A percentile compares a stretch with the other conserved stretches of the same genome.
Conservation (phyloP, 1,140 invertebrate genomes). For the Aphidius ervi region DNA sequence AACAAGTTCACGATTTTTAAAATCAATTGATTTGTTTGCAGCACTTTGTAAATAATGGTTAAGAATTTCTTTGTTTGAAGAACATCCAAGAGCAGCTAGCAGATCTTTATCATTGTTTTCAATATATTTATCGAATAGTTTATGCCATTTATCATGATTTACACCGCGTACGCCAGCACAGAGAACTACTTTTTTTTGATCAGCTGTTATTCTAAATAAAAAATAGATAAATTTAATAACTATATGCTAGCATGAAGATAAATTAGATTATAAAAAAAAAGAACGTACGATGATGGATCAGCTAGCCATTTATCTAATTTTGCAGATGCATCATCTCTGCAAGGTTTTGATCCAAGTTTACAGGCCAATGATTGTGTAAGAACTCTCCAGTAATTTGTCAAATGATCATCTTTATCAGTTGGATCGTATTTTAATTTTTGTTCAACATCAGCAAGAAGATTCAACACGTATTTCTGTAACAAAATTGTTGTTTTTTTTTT, state of each 20-base stretch:
- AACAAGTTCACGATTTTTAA: slow-evolving; percentile 30
- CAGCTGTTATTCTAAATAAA: slow-evolving; percentile 64
- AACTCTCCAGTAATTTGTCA: slow-evolving; percentile 60
- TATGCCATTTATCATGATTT: slow-evolving; percentile 72
- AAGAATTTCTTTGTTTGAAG: slow-evolving; percentile 66
- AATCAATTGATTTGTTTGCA: neutral
- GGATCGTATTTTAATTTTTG: slow-evolving; percentile 17
- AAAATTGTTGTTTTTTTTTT: neutral
- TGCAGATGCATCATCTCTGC: slow-evolving; percentile 57
- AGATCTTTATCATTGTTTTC: slow-evolving; percentile 64
- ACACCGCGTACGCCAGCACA: slow-evolving; percentile 75
- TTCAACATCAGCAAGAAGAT: slow-evolving; percentile 1
- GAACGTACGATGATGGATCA: slow-evolving; percentile 27
- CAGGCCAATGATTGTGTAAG: slow-evolving; percentile 65
- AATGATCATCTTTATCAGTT: slow-evolving; percentile 52
- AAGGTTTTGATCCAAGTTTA: slow-evolving; percentile 59
- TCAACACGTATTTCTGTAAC: slow-evolving; percentile 11
- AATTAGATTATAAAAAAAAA: neutral
- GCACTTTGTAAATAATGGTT: slow-evolving; percentile 33
- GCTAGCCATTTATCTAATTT: slow-evolving; percentile 64
- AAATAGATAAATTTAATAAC: neutral
- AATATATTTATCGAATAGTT: slow-evolving; percentile 68
- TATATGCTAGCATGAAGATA: neutral
- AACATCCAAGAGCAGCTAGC: slow-evolving; percentile 68
- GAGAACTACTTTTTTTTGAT: slow-evolving; percentile 71